These are phyloP conservation scores for Parauchenoglanis ngamensis DNA, from an alignment of 2,797 vertebrate genomes.

Conservation along the genomic window DNA sequence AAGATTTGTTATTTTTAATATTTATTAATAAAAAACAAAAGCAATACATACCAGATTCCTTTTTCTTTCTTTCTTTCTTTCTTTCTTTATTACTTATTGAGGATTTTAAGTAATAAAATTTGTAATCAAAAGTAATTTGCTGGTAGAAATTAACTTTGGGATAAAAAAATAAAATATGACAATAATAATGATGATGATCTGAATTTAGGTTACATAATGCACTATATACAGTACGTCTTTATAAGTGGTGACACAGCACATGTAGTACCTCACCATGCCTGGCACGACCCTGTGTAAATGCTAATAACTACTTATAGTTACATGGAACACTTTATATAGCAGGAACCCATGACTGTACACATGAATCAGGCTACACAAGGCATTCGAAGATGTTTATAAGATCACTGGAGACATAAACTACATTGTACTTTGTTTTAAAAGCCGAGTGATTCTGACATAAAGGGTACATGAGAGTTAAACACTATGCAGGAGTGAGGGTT, in stretches of 20 bases:
- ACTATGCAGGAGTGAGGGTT: neutral
- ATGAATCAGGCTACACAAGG: neutral
- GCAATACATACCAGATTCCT: neutral
- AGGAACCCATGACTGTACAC: no score
- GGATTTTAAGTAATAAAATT: no score
- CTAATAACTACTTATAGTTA: neutral
- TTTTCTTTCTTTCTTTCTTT: neutral
- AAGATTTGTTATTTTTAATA: neutral
- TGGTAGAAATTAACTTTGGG: neutral
- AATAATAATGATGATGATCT: neutral
- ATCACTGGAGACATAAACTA: neutral
- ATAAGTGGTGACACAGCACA: neutral
- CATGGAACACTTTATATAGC: no score
- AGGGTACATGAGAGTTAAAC: neutral
- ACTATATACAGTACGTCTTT: neutral
- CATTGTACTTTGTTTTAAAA: neutral
- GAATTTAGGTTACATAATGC: neutral
- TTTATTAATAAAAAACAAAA: neutral
- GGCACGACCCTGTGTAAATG: neutral
- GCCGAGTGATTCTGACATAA: neutral
- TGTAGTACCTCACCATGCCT: neutral
- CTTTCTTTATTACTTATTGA: no score
- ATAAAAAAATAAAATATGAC: neutral
- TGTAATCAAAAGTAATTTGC: no score
- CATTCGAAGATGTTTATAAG: neutral